These are phyloP conservation scores for Eumaeus atala DNA, from an alignment of 1,140 invertebrate genomes.

Conservation along the genomic window DNA sequence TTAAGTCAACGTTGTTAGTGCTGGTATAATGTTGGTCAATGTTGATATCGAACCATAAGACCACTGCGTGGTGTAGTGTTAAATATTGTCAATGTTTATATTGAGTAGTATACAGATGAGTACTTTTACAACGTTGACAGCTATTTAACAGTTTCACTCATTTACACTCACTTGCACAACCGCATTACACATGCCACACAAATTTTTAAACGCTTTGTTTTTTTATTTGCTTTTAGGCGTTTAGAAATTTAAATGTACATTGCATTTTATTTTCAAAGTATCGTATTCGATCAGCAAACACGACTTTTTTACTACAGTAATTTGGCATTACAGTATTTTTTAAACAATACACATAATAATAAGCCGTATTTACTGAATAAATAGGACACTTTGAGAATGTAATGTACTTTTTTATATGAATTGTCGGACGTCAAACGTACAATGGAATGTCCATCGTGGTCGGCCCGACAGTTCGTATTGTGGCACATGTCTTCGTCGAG, in stretches of 20 bases:
- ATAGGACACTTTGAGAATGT: too few relatives aligned
- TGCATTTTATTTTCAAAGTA: too few relatives aligned
- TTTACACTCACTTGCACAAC: constrained; percentile 47
- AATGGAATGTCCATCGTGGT: constrained; percentile 17
- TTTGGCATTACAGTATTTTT: too few relatives aligned
- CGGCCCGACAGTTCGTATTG: constrained; percentile 17
- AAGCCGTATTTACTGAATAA: too few relatives aligned
- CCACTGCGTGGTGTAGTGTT: too few relatives aligned
- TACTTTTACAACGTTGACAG: constrained; percentile 20
- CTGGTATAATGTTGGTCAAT: neutral
- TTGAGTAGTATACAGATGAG: neutral
- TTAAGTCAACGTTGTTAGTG: constrained; percentile 27
- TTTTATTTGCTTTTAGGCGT: constrained; percentile 15
- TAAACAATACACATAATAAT: too few relatives aligned
- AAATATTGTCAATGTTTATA: neutral
- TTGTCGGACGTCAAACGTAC: neutral
- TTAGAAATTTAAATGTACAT: constrained; percentile 11
- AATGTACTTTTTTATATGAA: neutral
- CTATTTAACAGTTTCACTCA: constrained; percentile 24
- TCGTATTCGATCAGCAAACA: too few relatives aligned
- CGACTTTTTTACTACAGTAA: too few relatives aligned
- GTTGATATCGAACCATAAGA: too few relatives aligned
- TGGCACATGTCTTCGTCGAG: constrained; percentile 34
- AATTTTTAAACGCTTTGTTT: constrained; percentile 39
- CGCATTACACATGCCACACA: constrained; percentile 58